These are phyloP conservation scores for Petrosia ficiformis DNA, from an alignment of 37 sponge, comb jelly and placozoan genomes.

Conservation along the genomic window DNA sequence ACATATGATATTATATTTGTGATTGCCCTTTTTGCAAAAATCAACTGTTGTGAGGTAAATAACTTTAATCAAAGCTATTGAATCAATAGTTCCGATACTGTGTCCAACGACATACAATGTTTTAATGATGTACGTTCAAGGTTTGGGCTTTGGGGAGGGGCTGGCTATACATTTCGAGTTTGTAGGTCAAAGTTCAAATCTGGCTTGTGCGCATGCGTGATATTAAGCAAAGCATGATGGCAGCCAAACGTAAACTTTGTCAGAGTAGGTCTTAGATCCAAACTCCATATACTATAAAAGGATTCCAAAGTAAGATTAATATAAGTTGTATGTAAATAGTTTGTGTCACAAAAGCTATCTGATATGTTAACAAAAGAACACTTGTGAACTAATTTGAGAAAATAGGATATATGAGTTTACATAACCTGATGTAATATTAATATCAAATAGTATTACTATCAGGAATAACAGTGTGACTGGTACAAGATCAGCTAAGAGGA, in stretches of 20 bases:
- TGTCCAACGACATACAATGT: background rate
- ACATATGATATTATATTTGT: no score
- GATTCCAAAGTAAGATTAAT: background rate
- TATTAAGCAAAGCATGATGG: no score
- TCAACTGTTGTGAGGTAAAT: no score
- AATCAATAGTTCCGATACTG: background rate
- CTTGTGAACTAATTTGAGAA: background rate
- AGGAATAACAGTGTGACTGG: background rate
- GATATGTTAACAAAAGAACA: background rate
- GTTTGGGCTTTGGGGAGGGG: no score
- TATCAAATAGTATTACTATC: background rate
- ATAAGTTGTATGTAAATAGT: background rate
- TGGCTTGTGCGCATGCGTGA: no score
- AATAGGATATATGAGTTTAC: background rate
- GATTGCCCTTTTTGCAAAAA: no score
- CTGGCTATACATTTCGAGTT: no score
- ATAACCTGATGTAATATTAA: background rate
- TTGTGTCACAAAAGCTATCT: no score
- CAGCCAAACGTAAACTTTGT: no score
- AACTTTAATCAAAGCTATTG: background rate
- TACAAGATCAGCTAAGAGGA: background rate
- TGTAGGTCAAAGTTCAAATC: no score
- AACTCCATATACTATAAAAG: background rate
- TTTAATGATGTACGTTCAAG: no score
- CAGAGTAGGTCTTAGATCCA: background rate